Evolutionary conservation across 2,888 invertebrate species (phyloP).

Genomic region (Luperina testacea): DNA sequence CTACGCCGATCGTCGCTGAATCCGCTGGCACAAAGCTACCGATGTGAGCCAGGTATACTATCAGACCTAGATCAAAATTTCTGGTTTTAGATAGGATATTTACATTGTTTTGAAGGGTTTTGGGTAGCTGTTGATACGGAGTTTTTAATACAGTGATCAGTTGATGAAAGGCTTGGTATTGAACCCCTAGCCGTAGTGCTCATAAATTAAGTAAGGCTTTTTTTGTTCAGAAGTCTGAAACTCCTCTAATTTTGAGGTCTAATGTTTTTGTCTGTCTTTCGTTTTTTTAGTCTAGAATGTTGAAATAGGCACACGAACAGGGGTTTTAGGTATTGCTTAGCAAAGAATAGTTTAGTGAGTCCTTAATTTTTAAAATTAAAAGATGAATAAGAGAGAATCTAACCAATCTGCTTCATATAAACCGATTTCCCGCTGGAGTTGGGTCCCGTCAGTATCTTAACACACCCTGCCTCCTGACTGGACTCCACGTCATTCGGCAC

Average conservation of each 20-base stretch:
- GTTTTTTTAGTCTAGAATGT: neutral
- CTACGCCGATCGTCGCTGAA: slow-evolving; percentile 92
- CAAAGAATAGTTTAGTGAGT: neutral
- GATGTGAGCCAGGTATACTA: slow-evolving; percentile 96
- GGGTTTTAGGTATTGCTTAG: neutral
- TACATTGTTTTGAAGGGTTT: neutral
- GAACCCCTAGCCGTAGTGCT: neutral
- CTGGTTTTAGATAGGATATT: neutral
- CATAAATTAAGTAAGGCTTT: neutral
- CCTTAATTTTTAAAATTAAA: neutral
- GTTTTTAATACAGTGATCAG: neutral
- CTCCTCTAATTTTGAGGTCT: neutral
- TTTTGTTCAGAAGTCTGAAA: neutral
- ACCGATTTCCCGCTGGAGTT: slow-evolving; percentile 98
- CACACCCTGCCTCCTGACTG: slow-evolving; percentile 87
- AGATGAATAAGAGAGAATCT: slow-evolving; percentile 26
- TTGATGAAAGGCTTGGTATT: neutral
- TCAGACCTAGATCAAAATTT: slow-evolving; percentile 86
- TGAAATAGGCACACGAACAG: neutral
- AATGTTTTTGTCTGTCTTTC: neutral
- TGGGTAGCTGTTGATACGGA: neutral
- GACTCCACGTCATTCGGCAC: slow-evolving; percentile 94
- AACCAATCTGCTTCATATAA: slow-evolving; percentile 94
- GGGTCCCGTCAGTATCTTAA: slow-evolving; percentile 96
- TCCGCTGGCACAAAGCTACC: slow-evolving; percentile 97